Percentiles rank a stretch among this genome's conserved stretches.
These are phyloP conservation scores for Amyelois transitella DNA, from an alignment of 1,140 invertebrate species.

Conservation along the genomic window DNA sequence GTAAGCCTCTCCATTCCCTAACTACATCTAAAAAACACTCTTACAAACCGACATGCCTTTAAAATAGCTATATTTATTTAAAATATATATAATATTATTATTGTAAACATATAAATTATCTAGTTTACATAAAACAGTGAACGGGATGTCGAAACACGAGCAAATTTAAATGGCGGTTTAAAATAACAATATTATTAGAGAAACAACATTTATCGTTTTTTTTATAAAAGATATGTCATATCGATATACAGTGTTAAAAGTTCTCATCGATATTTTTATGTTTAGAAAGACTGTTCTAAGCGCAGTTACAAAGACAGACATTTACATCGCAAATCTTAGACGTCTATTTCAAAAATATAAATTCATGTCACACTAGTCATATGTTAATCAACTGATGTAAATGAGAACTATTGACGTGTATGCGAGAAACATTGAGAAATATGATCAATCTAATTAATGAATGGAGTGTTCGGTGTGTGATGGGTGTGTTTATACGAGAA, in stretches of 20 bases:
- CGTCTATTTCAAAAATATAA: too few relatives aligned
- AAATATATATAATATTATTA: slow-evolving; percentile 13
- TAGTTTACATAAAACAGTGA: neutral
- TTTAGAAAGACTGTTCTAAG: too few relatives aligned
- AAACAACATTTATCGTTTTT: neutral
- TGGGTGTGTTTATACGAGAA: too few relatives aligned
- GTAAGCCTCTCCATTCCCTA: slow-evolving; percentile 12
- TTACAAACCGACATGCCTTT: slow-evolving; percentile 13
- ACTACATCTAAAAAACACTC: slow-evolving; percentile 10
- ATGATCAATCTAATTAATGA: too few relatives aligned
- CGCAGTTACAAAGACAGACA: too few relatives aligned
- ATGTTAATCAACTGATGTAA: too few relatives aligned
- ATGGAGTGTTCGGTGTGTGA: too few relatives aligned
- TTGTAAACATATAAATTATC: slow-evolving; percentile 12
- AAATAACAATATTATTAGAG: neutral
- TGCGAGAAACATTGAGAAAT: too few relatives aligned
- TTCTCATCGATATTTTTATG: too few relatives aligned
- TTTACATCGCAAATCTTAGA: too few relatives aligned
- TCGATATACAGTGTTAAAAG: neutral
- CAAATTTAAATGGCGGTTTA: slow-evolving; percentile 3
- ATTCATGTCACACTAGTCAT: too few relatives aligned
- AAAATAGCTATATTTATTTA: slow-evolving; percentile 13
- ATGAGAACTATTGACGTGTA: too few relatives aligned
- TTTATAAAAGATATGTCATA: neutral
- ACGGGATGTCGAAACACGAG: neutral